Conservation (phyloP, 2,888 invertebrate genomes). For the Pristionchus arcanus region DNA sequence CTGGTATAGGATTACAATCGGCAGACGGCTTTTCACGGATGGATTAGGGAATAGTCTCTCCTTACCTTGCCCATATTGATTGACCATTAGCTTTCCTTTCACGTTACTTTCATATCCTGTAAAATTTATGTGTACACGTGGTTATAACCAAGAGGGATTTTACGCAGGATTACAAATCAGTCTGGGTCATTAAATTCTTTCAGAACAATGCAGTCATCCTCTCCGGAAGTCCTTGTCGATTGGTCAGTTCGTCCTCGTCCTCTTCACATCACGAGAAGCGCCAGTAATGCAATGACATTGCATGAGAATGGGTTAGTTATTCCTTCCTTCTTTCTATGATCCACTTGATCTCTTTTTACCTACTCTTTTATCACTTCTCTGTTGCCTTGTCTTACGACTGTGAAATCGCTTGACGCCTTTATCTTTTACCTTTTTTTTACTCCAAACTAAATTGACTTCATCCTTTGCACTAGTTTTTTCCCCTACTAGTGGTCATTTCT, state of each 20-base stretch:
- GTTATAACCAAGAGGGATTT: no score
- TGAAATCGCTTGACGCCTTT: no score
- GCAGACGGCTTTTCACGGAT: slow-evolving; percentile 7
- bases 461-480: no score
- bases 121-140: no score
- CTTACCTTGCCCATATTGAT: background rate
- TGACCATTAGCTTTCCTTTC: background rate
- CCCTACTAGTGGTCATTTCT: background rate
- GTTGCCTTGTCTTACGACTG: background rate
- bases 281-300: slow-evolving; percentile 52
- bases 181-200: background rate
- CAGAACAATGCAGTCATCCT: slow-evolving; percentile 48
- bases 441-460: no score
- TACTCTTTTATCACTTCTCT: background rate
- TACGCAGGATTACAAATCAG: no score
- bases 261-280: slow-evolving; percentile 44
- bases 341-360: background rate
- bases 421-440: no score
- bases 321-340: background rate
- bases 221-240: slow-evolving; percentile 55
- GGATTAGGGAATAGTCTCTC: background rate
- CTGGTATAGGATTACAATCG: background rate
- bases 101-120: background rate
- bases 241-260: slow-evolving; percentile 55
- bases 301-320: slow-evolving; percentile 23